These are phyloP conservation scores for Hypercompe scribonia DNA, from an alignment of 2,888 invertebrate genomes.

Conservation along the genomic window DNA sequence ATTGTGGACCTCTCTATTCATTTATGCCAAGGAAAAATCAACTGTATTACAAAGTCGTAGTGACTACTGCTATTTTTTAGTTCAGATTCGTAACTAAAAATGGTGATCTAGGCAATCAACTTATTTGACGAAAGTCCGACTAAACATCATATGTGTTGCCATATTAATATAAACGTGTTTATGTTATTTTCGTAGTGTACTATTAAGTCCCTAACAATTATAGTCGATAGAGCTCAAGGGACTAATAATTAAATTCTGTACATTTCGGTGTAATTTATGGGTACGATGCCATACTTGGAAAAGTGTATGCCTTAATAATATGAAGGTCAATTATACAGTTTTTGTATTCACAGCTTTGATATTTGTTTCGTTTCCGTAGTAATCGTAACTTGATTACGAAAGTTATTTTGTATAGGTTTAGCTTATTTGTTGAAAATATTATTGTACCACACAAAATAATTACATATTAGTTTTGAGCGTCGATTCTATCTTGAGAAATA, in stretches of 20 bases:
- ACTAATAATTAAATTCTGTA: conserved; percentile 11
- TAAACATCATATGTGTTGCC: background rate
- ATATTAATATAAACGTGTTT: conserved; percentile 16
- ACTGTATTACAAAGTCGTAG: conserved; percentile 43
- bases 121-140: conserved; percentile 17
- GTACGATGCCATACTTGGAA: background rate
- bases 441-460: background rate
- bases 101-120: conserved; percentile 33
- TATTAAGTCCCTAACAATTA: conserved; percentile 3
- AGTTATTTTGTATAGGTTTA: background rate
- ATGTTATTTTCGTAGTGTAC: conserved; percentile 14
- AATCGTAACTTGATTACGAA: background rate
- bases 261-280: background rate
- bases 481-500: background rate
- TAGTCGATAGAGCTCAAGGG: background rate
- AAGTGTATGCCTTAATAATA: background rate
- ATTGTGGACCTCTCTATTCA: conserved; percentile 63
- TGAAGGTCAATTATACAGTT: background rate
- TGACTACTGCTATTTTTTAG: conserved; percentile 30
- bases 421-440: background rate
- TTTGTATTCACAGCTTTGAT: background rate
- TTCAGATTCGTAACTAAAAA: conserved; percentile 29
- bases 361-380: background rate
- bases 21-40: conserved; percentile 51
- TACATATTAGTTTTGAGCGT: background rate